A percentile compares a stretch with the other conserved stretches of the same genome.
phyloP scores from a whole-genome alignment of 2,797 vertebrate genomes.

The Brachyalestes nurse region DNA sequence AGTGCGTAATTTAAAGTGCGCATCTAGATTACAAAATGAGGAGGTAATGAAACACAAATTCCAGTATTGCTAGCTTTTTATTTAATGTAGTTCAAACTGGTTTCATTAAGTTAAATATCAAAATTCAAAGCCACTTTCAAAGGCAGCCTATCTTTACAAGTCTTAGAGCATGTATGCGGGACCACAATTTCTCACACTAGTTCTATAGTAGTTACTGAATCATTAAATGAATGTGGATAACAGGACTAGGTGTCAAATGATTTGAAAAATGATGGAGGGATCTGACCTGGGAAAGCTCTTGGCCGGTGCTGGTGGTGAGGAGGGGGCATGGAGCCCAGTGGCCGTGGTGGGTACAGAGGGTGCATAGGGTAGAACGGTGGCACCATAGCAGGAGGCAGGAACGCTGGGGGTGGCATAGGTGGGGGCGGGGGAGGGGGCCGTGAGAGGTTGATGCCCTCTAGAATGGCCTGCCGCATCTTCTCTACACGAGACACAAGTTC shows the following conservation, averaged over 20 bases:
- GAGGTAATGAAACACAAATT: no score
- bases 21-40: no score
- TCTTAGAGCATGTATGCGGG: no score
- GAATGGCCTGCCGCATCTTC: conserved; percentile 92
- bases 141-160: no score
- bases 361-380: conserved; percentile 88
- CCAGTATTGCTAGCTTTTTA: no score
- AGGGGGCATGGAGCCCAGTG: conserved; percentile 84
- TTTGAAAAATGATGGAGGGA: not conserved
- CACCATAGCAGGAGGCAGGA: conserved; percentile 86
- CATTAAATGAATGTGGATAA: not conserved
- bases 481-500: conserved; percentile 90
- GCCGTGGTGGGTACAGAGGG: conserved; percentile 85
- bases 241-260: not conserved
- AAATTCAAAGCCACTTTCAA: no score
- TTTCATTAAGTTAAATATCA: no score
- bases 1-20: no score
- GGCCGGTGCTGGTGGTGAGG: conserved; percentile 85
- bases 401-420: conserved; percentile 86
- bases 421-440: conserved; percentile 85
- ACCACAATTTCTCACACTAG: no score
- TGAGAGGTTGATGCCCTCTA: conserved; percentile 89
- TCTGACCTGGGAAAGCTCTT: conserved; percentile 87
- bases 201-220: no score
- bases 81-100: no score